Evolutionary conservation across 1,140 invertebrate species (phyloP).

Genomic region (Hylaeus anthracinus): DNA sequence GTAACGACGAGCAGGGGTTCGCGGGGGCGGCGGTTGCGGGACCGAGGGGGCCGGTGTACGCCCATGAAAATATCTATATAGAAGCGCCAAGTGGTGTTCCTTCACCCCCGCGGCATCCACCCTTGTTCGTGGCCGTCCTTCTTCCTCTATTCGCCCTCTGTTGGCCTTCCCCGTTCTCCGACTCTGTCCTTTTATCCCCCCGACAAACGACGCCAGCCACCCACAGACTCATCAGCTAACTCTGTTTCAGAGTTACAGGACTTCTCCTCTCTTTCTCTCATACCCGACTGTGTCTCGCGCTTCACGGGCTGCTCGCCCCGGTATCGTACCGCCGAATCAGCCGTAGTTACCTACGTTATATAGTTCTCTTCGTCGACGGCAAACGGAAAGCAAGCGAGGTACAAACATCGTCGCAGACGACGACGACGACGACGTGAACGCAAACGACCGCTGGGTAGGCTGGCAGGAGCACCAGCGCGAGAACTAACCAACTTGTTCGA

Average conservation of each 20-base stretch:
- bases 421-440: neutral
- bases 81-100: constrained; percentile 54
- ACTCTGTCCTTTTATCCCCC: constrained; percentile 57
- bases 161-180: constrained; percentile 21
- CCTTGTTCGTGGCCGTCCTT: constrained; percentile 12
- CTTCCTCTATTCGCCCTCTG: constrained; percentile 35
- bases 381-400: constrained; percentile 73
- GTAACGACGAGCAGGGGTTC: constrained; percentile 63
- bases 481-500: constrained; percentile 60
- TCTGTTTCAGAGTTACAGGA: constrained; percentile 78
- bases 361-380: constrained; percentile 66
- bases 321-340: constrained; percentile 75
- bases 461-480: constrained; percentile 1
- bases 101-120: constrained; percentile 31
- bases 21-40: constrained; percentile 28
- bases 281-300: constrained; percentile 43
- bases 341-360: constrained; percentile 77
- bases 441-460: constrained; percentile 19
- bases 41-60: constrained; percentile 45
- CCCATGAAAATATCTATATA: constrained; percentile 67
- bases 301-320: constrained; percentile 29
- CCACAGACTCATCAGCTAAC: constrained; percentile 80
- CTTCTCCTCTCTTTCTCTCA: constrained; percentile 52
- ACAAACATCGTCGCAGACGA: constrained; percentile 71
- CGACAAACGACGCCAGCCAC: constrained; percentile 75